phyloP scores from a whole-genome alignment of 2,113 vertebrate species.

The Tapirus terrestris region DNA sequence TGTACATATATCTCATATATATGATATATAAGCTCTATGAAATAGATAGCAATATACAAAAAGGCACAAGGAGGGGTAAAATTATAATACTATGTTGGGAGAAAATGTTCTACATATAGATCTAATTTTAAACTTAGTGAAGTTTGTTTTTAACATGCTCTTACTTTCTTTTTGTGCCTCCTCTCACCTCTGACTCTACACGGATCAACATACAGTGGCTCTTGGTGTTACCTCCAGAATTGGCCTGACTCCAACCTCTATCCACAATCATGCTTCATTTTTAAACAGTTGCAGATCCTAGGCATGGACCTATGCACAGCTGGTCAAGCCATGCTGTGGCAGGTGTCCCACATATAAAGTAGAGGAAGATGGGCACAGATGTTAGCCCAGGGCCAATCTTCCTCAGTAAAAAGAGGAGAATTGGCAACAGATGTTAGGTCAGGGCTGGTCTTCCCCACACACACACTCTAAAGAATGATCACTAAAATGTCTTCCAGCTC shows the following conservation, averaged over 20 bases:
- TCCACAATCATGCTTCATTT: not conserved
- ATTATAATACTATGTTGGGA: not conserved
- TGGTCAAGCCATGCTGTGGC: no score
- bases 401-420: no score
- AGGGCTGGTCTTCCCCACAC: no score
- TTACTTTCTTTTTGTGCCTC: not conserved
- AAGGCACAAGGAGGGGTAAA: not conserved
- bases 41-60: not conserved
- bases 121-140: not conserved
- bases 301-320: no score
- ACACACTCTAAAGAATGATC: no score
- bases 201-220: fast-evolving
- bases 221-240: fast-evolving
- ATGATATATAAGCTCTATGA: not conserved
- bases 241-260: not conserved
- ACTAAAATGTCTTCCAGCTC: not conserved
- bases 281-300: not conserved
- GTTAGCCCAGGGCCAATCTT: no score
- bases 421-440: no score
- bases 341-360: no score
- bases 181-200: not conserved
- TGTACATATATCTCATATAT: not conserved
- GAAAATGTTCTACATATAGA: not conserved
- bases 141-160: not conserved
- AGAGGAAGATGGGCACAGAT: no score